Base-by-base conservation (phyloP, 2,113 vertebrate genomes). In the Erinaceus europaeus region DNA sequence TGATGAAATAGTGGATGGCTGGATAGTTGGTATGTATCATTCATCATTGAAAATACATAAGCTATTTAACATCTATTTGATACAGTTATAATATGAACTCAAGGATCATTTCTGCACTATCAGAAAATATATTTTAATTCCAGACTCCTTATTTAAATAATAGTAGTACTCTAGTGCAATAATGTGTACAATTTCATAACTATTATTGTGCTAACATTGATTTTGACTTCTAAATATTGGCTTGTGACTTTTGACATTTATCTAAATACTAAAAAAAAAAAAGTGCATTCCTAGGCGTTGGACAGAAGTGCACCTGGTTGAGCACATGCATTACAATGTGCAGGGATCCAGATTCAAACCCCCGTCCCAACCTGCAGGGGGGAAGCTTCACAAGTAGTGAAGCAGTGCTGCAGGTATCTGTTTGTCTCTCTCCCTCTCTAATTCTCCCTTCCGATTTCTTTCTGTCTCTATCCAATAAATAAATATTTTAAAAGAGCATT, bases 1-100 rank as follows among this genome's bases (percentile, higher is more conserved):
- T 15, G 20, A 52, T 71, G 15, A 94, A 90, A 81, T 44, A 3
- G 15, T 64, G 1, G 34, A 46, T 64, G 6, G 12, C 34, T 55
- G 29, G 38, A 65, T 62, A 36, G 25, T 64, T 46, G 59, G 20
- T 32, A 27, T n/a, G 9, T 73, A 32, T 90, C 42, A 62, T 5
- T 55, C 44, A 88, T 86, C 29, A 67, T 62, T 82, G 27, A 76
- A 93, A 84, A 38, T 81, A 84, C 65, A 50, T 46, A 29, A 89
- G 36, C 25, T 46, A 72, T 77, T 72, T 76, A 69, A 53, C 20
- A 42, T 77, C 32, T 84, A 65, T 65, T 38, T 79, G 25, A 23
- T 64, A 17, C 86, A 29, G 14, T 74, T 91, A 44, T 5, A 44
- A 78, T 64, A 6, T 64, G n/a, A 89, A 9, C 44, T 89, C 32